Base-by-base conservation (phyloP, 2,888 invertebrate species). In the Lepidocyrtoides sp. region DNA sequence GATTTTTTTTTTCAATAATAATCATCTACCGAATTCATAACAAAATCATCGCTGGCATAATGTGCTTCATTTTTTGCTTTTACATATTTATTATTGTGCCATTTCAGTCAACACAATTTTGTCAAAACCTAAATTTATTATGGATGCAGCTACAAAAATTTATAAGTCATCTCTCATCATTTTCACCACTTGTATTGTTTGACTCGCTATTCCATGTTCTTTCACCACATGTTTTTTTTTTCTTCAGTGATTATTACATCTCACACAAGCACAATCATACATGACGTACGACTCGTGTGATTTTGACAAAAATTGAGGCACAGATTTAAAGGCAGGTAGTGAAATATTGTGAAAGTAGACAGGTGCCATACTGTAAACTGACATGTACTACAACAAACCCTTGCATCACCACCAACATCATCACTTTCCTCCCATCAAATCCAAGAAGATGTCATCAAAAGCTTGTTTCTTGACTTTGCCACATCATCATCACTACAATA, bases 331-430 rank as follows among this genome's bases (percentile, higher is more conserved):
- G 57, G 41, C 36, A 57, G 57, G 85, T 75, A 85, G 26, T 72
- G 51, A 86, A 86, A 75, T 54, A 57, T 79, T 63, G 48, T 63
- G 79, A 44, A 51, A 79, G 48, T 10, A 63, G 87, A 79, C 79
- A 87, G 77, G 87, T 87, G 77, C 79, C 66, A 87, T 60, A 79
- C 51, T 17, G 60, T 48, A 66, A 79, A 66, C 48, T 75, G 86
- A 86, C 77, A 77, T 77, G 72, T 85, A 32, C 36, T 69, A 36
- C 69, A 72, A 44, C 41, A 72, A 69, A 66, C 66, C 32, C 66
- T n/a, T 66, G 66, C 44, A 23, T 20, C 44, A 44, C 20, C 10
- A 23, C 4, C 26, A 41, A 72, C 77, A 86, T 86, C 57, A 86
- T 75, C 86, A 86, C 72, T 72, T 72, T 72, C 23, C 14, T 77